These are phyloP conservation scores for Natator depressus DNA, from an alignment of 2,113 vertebrate species.

Conservation along the genomic window DNA sequence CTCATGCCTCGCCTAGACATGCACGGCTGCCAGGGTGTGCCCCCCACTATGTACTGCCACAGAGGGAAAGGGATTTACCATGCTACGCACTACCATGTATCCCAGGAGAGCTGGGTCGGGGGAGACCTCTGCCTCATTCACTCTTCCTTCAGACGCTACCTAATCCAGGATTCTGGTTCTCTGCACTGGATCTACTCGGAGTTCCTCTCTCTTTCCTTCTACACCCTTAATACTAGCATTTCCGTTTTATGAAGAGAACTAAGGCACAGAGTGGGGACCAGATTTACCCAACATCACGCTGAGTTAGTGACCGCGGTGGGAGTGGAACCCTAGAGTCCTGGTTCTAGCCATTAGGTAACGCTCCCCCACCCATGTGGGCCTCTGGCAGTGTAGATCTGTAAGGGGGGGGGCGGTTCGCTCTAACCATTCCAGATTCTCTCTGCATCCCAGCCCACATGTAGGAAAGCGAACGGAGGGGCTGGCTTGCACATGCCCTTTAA, in stretches of 20 bases:
- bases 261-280: not conserved
- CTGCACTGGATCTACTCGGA: not conserved
- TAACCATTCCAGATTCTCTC: not conserved
- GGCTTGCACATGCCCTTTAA: not conserved
- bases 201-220: not conserved
- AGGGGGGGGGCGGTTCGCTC: not conserved
- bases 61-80: no score
- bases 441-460: not conserved
- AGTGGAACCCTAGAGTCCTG: not conserved
- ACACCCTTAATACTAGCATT: not conserved
- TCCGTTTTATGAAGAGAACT: not conserved
- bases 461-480: not conserved
- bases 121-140: not conserved
- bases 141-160: not conserved
- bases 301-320: not conserved
- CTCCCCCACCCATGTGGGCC: not conserved
- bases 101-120: no score
- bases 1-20: not conserved
- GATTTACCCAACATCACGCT: not conserved
- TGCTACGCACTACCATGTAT: no score
- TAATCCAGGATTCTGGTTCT: not conserved
- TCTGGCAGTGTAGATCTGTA: not conserved
- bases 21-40: no score
- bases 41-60: no score
- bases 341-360: not conserved